phyloP scores from a whole-genome alignment of 2,113 vertebrate genomes.

The Raja brachyura region DNA sequence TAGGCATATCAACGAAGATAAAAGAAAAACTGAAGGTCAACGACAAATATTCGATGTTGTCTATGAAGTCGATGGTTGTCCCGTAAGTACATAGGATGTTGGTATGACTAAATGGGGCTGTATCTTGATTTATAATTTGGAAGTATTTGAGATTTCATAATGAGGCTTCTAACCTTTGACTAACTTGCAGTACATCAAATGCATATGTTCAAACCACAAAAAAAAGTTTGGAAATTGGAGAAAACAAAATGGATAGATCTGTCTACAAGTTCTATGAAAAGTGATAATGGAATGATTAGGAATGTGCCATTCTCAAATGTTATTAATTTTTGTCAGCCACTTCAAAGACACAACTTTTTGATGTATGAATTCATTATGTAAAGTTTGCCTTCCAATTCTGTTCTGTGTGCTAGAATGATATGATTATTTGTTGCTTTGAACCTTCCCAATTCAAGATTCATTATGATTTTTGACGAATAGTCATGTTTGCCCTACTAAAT shows the following conservation, averaged over 20 bases:
- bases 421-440: not conserved
- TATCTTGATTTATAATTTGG: not conserved
- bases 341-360: not conserved
- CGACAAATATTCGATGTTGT: constrained; percentile 97
- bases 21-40: constrained; percentile 95
- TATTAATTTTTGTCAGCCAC: not conserved
- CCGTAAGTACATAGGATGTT: constrained; percentile 65
- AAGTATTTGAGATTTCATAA: not conserved
- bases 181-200: not conserved
- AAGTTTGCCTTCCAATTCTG: not conserved
- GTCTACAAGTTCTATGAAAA: not conserved
- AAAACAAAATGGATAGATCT: not conserved
- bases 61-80: constrained; percentile 96
- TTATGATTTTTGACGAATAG: not conserved
- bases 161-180: not conserved
- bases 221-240: not conserved
- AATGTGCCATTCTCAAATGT: not conserved
- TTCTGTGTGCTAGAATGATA: not conserved
- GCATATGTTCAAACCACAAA: no score
- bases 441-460: not conserved
- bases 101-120: not conserved
- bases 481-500: not conserved
- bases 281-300: not conserved
- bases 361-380: not conserved
- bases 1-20: constrained; percentile 97